A percentile compares a stretch with the other conserved stretches of the same genome.
Conservation (phyloP, 2,888 invertebrate species). For the Tillus elongatus region DNA sequence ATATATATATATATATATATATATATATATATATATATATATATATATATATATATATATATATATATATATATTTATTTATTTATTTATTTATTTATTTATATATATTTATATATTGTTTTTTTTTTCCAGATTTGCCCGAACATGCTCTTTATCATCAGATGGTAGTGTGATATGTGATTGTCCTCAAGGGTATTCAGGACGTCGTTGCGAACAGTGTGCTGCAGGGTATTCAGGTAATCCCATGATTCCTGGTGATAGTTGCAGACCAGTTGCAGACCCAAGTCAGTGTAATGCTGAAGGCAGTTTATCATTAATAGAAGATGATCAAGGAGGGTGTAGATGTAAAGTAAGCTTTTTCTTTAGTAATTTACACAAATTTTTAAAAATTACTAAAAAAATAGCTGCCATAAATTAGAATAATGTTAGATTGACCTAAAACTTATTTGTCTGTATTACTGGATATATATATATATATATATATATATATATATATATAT, state of each 20-base stretch:
- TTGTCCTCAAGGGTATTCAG: constrained; percentile 70
- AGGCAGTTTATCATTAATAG: constrained; percentile 55
- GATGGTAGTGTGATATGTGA: constrained; percentile 71
- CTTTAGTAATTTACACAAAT: not conserved
- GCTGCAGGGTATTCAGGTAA: constrained; percentile 73
- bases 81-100: too few species aligned
- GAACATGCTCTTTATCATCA: constrained; percentile 64
- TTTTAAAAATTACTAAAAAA: too few species aligned
- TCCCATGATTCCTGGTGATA: constrained; percentile 65
- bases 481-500: too few species aligned
- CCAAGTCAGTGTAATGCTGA: constrained; percentile 56
- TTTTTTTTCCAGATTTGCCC: constrained; percentile 55
- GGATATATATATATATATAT: too few species aligned
- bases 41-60: too few species aligned
- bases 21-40: too few species aligned
- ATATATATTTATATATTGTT: too few species aligned
- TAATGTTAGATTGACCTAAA: too few species aligned
- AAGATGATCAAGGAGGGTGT: constrained; percentile 47
- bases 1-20: too few species aligned
- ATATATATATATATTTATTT: too few species aligned
- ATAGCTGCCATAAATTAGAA: too few species aligned
- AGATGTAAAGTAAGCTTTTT: constrained; percentile 55
- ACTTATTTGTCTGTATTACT: too few species aligned
- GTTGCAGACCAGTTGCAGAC: constrained; percentile 49
- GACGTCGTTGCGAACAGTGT: constrained; percentile 70